Percentiles rank a stretch among this genome's conserved stretches.
phyloP scores from a whole-genome alignment of 2,888 invertebrate genomes.

The Sphaerophoria rueppellii region DNA sequence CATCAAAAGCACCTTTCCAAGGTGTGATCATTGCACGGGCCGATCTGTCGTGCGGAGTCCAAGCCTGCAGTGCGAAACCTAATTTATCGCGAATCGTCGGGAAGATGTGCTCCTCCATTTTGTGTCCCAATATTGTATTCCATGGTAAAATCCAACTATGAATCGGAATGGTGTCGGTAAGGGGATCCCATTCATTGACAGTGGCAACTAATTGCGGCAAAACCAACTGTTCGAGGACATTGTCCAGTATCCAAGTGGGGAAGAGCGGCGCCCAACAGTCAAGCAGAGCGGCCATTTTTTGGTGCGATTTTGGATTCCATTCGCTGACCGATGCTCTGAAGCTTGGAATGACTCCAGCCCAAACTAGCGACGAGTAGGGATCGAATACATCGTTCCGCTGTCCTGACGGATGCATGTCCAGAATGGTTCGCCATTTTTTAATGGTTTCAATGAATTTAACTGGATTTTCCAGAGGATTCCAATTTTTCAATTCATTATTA shows the following conservation, averaged over 20 bases:
- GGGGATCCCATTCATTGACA: constrained; percentile 96
- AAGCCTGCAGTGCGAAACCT: constrained; percentile 92
- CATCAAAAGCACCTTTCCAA: constrained; percentile 91
- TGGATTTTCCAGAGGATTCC: constrained; percentile 90
- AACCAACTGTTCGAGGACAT: constrained; percentile 91
- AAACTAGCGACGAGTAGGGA: constrained; percentile 91
- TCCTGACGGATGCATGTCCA: constrained; percentile 80
- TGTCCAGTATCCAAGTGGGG: constrained; percentile 92
- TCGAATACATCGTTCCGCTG: constrained; percentile 81
- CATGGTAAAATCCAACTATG: constrained; percentile 99
- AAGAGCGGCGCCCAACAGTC: constrained; percentile 91
- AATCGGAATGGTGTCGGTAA: constrained; percentile 96
- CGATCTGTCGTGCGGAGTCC: constrained; percentile 97
- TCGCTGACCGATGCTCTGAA: constrained; percentile 85
- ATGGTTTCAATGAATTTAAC: constrained; percentile 86
- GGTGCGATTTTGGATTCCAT: constrained; percentile 94
- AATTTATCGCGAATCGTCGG: constrained; percentile 96
- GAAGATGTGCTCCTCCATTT: constrained; percentile 86
- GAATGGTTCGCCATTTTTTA: constrained; percentile 87
- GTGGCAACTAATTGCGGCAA: constrained; percentile 89
- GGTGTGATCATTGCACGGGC: constrained; percentile 95
- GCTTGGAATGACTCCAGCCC: constrained; percentile 94
- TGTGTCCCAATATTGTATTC: constrained; percentile 91
- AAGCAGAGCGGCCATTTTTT: constrained; percentile 89
- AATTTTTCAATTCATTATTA: constrained; percentile 88